These are phyloP conservation scores for Villa cingulata DNA, from an alignment of 2,888 invertebrate genomes.

Conservation along the genomic window DNA sequence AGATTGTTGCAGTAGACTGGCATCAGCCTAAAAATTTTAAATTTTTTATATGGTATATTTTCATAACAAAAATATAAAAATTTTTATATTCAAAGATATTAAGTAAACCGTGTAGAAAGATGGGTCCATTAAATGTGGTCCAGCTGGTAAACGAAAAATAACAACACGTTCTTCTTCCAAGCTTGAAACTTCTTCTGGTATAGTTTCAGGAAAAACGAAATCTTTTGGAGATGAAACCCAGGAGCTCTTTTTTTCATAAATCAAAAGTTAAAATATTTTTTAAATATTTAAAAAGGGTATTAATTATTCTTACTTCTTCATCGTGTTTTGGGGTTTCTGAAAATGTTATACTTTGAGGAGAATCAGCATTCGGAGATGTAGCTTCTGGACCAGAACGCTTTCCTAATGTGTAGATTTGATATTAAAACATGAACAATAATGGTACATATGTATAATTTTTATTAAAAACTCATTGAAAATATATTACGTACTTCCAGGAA, in stretches of 20 bases:
- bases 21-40: slow-evolving; percentile 47
- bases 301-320: slow-evolving; percentile 25
- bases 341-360: slow-evolving; percentile 29
- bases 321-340: slow-evolving; percentile 32
- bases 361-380: slow-evolving; percentile 32
- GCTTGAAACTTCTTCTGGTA: slow-evolving; percentile 84
- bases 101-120: slow-evolving; percentile 53
- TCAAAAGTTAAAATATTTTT: not conserved
- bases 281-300: not conserved
- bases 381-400: slow-evolving; percentile 27
- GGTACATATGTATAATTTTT: too few relatives aligned
- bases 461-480: not conserved
- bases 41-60: not conserved
- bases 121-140: slow-evolving; percentile 58
- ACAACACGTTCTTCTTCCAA: slow-evolving; percentile 87
- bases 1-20: slow-evolving; percentile 56
- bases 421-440: not conserved
- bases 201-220: slow-evolving; percentile 79
- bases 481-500: slow-evolving; percentile 57
- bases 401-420: too few relatives aligned
- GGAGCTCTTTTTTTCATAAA: slow-evolving; percentile 37
- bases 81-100: too few relatives aligned
- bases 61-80: not conserved
- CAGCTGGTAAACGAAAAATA: slow-evolving; percentile 69
- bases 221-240: slow-evolving; percentile 83